These are phyloP conservation scores for Dendronephthya gigantea DNA, from an alignment of 64 coral and sea anemone species.

Conservation along the genomic window DNA sequence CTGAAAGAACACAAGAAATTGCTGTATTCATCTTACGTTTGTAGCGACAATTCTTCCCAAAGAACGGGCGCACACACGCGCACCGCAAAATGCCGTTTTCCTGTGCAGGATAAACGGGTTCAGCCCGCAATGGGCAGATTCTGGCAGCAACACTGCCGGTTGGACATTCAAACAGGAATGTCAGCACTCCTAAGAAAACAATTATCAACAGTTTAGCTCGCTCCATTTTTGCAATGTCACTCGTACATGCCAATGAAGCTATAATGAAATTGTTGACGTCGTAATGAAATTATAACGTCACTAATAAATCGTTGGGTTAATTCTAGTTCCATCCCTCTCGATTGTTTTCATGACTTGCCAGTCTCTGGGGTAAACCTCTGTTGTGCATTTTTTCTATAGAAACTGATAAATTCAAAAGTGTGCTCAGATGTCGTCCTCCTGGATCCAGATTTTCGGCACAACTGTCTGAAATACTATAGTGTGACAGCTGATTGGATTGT, in stretches of 20 bases:
- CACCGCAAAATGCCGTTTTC: not conserved
- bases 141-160: not conserved
- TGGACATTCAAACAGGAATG: not conserved
- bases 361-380: too few species aligned
- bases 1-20: not conserved
- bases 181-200: not conserved
- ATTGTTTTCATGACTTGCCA: too few species aligned
- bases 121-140: not conserved
- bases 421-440: conserved; percentile 74
- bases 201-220: not conserved
- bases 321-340: too few species aligned
- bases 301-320: too few species aligned
- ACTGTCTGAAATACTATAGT: conserved; percentile 75
- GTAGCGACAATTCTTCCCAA: not conserved
- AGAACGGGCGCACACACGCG: not conserved
- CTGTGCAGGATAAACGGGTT: not conserved
- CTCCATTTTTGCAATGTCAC: not conserved
- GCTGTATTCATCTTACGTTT: not conserved
- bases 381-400: conserved; percentile 25
- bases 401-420: conserved; percentile 73
- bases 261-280: not conserved
- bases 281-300: not conserved
- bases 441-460: conserved; percentile 62
- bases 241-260: not conserved
- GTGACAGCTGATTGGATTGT: conserved; percentile 60